Evolutionary conservation across 2,113 vertebrate genomes (phyloP).

Genomic region (Falcunculus frontatus): DNA sequence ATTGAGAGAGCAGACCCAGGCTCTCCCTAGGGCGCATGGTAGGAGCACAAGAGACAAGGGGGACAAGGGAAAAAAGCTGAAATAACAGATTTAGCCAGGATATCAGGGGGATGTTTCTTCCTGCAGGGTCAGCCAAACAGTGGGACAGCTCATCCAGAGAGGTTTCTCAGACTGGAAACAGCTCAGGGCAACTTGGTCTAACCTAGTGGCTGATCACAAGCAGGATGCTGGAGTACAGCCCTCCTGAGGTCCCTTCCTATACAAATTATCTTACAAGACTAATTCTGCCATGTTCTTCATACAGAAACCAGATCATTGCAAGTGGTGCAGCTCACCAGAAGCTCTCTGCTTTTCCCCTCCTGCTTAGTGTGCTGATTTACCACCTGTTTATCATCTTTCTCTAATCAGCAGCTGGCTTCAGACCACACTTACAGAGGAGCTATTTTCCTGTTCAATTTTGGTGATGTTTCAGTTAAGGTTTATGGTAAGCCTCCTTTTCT

Average conservation of each 20-base stretch:
- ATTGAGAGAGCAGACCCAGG: not conserved
- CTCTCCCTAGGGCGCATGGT: not conserved
- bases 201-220: not conserved
- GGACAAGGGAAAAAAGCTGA: not conserved
- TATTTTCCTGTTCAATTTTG: not conserved
- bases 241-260: rapidly evolving
- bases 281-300: not conserved
- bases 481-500: not conserved
- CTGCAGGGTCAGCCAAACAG: not conserved
- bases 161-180: not conserved
- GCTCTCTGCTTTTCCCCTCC: not conserved
- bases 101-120: not conserved
- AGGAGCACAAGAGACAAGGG: not conserved
- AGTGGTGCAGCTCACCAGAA: not conserved
- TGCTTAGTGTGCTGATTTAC: not conserved
- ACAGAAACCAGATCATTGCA: not conserved
- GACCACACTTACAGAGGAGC: not conserved
- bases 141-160: not conserved
- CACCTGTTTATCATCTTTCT: not conserved
- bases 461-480: not conserved
- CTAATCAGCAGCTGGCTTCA: not conserved
- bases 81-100: not conserved
- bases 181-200: not conserved
- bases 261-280: not conserved
- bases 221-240: not conserved